phyloP scores from a whole-genome alignment of 1,140 invertebrate species.

The Psix sp. region DNA sequence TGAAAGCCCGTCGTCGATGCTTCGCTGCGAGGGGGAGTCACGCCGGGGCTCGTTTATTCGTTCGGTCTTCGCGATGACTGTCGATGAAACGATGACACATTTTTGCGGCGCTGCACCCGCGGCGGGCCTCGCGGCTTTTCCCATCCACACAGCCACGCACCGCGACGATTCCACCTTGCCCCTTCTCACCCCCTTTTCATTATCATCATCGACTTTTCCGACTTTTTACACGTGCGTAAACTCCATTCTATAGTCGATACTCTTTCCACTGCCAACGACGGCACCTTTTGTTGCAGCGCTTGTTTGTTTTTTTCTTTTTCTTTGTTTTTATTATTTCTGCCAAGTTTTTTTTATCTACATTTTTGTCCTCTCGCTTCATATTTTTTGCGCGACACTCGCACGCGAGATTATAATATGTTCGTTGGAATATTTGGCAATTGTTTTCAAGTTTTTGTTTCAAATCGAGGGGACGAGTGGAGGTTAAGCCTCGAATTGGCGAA shows the following conservation, averaged over 20 bases:
- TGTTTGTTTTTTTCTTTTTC: constrained; percentile 39
- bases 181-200: constrained; percentile 20
- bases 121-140: constrained; percentile 65
- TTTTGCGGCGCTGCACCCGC: constrained; percentile 75
- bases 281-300: constrained; percentile 4
- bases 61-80: constrained; percentile 75
- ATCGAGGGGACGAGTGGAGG: constrained; percentile 6
- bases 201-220: constrained; percentile 49
- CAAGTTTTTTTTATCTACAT: constrained; percentile 1
- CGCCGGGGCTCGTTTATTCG: constrained; percentile 59
- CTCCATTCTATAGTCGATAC: constrained; percentile 23
- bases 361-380: not conserved
- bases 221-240: constrained; percentile 29
- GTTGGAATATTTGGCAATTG: constrained; percentile 48
- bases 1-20: constrained; percentile 36
- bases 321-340: constrained; percentile 7
- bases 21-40: constrained; percentile 18
- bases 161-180: constrained; percentile 10
- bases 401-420: constrained; percentile 30
- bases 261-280: constrained; percentile 5
- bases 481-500: constrained; percentile 7
- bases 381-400: constrained; percentile 7
- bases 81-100: constrained; percentile 78
- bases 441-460: constrained; percentile 38
- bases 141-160: constrained; percentile 63